phyloP scores from a whole-genome alignment of 1,140 invertebrate species.

The Eupristina koningsbergeri region DNA sequence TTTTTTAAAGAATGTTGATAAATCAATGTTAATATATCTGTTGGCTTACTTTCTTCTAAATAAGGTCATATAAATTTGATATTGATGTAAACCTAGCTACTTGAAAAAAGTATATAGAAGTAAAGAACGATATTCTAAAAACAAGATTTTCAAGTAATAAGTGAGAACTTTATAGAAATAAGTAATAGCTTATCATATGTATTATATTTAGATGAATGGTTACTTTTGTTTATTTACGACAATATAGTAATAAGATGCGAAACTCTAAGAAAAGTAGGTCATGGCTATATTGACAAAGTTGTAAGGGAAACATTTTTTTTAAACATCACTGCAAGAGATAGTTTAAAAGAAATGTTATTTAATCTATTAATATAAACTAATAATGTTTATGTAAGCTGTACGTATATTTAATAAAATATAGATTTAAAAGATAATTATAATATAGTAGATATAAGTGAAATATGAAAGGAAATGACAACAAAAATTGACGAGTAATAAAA shows the following conservation, averaged over 20 bases:
- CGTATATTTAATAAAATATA: no score
- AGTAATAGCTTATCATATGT: no score
- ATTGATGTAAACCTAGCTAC: not conserved
- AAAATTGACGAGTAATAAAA: no score
- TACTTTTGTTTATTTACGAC: not conserved
- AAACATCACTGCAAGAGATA: no score
- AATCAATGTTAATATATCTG: not conserved
- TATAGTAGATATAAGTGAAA: no score
- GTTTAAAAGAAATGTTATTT: no score
- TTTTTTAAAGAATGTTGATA: not conserved
- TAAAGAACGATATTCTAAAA: not conserved
- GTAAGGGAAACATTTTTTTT: not conserved
- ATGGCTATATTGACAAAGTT: not conserved
- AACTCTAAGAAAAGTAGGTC: not conserved
- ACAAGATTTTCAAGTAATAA: not conserved
- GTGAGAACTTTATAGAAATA: no score
- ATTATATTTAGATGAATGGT: not conserved
- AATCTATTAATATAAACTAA: no score
- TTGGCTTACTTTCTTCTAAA: not conserved
- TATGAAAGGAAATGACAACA: no score
- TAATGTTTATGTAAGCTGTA: no score
- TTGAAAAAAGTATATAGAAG: not conserved
- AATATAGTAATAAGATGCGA: not conserved
- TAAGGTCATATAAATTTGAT: not conserved
- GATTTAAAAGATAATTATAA: no score